Base-by-base conservation (phyloP, 2,113 vertebrate species). In the Smithornis capensis region DNA sequence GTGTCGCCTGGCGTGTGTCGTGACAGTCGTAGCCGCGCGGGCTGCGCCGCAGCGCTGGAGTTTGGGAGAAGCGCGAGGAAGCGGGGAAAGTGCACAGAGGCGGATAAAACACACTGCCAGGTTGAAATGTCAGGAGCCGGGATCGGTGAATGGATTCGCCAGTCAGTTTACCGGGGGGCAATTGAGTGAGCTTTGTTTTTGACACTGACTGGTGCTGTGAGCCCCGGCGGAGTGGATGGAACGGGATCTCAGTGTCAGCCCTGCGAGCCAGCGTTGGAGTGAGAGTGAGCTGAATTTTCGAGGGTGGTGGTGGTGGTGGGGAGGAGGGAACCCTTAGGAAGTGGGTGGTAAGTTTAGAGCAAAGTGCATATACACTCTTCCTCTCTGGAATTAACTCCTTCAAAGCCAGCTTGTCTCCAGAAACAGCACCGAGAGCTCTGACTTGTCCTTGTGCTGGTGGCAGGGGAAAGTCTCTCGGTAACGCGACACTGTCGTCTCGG, bases 281-380 rank as follows among this genome's bases (percentile, higher is more conserved):
- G 96, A 97, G 73, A 90, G 75, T 6, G 91, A 93, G 92, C 91
- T 79, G 96, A 47, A 57, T 80, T 95, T 83, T 67, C 27, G 60
- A 40, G 47, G 62, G 52, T 60, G 94, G 65, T 44, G 95, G 90
- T 49, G 84, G 87, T 18, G 49, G 74, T 52, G 96, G 90, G 96
- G 97, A 96, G 97, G 96, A 96, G 93, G 96, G 95, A 94, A 94
- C 92, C 94, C 94, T 97, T 98, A 97, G 96, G 96, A 97, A 98
- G 97, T 98, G 97, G 97, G 96, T 98, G 98, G 97, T 98, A 97
- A 98, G 98, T 98, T 98, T 97, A 96, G 96, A 97, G 96, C 97
- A 97, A 97, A 98, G 97, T 97, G 96, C 96, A 92, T 94, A 94
- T 91, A 94, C 95, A 94, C 92, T 97, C 97, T 98, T 98, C 97